phyloP scores from a whole-genome alignment of 2,113 vertebrate genomes.

The Tor tambroides region DNA sequence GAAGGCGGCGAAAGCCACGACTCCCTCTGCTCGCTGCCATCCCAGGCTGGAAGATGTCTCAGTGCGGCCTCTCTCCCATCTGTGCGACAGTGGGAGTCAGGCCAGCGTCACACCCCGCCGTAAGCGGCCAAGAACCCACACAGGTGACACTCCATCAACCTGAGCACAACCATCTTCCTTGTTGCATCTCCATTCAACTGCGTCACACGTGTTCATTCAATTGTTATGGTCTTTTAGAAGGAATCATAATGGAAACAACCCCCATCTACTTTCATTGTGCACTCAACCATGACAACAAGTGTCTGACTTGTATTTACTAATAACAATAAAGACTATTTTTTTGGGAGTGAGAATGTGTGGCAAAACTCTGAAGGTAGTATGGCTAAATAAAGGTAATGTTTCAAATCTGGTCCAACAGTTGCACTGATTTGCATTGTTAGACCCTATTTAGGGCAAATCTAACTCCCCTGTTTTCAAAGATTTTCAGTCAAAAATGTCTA shows the following conservation, averaged over 20 bases:
- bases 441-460: neutral
- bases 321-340: neutral
- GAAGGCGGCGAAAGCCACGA: conserved; percentile 55
- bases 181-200: conserved; percentile 21
- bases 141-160: conserved; percentile 33
- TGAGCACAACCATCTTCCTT: neutral
- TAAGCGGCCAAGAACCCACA: conserved; percentile 7
- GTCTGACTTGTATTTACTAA: conserved; percentile 1
- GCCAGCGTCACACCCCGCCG: conserved; percentile 43
- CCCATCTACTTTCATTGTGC: neutral
- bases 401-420: neutral
- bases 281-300: neutral
- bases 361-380: neutral
- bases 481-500: neutral
- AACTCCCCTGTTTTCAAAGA: too few species aligned
- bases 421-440: neutral
- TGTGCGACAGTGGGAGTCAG: conserved; percentile 25
- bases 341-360: neutral
- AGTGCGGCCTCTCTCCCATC: conserved; percentile 38
- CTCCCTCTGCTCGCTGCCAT: conserved; percentile 43
- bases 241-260: neutral
- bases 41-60: conserved; percentile 50
- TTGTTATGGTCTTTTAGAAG: neutral
- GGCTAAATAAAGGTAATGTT: neutral
- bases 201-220: neutral